These are phyloP conservation scores for Scopus umbretta DNA, from an alignment of 2,113 vertebrate genomes.

Conservation along the genomic window DNA sequence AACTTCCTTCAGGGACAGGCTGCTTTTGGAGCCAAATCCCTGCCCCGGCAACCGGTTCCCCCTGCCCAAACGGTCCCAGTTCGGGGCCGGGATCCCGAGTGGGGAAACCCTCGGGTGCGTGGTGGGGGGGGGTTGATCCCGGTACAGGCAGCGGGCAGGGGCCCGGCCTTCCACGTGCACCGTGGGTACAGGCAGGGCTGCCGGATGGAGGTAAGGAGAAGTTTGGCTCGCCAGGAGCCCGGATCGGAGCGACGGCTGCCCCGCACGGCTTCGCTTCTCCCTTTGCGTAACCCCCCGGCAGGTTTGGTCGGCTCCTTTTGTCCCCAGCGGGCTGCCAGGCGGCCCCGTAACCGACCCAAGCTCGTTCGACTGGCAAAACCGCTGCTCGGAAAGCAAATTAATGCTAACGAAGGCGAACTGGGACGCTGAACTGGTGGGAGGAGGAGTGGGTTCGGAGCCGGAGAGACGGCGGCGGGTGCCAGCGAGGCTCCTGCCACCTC, in stretches of 20 bases:
- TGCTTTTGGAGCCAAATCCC: background rate
- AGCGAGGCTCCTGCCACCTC: background rate
- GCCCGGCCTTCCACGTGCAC: background rate
- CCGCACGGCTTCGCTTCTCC: background rate
- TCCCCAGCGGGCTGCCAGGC: background rate
- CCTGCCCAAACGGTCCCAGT: accelerated
- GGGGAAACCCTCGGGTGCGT: too few relatives aligned
- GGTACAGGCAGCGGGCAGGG: background rate
- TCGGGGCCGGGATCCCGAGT: background rate
- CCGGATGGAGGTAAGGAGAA: background rate
- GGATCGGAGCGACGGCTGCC: accelerated
- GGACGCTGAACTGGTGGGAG: background rate
- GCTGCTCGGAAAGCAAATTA: background rate
- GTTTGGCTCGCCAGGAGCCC: background rate
- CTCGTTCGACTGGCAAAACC: background rate
- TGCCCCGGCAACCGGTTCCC: accelerated
- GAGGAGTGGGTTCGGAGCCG: background rate
- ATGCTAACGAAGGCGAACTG: background rate
- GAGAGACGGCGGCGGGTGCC: background rate
- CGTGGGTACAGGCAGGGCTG: background rate
- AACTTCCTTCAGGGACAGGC: background rate
- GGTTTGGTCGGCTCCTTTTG: background rate
- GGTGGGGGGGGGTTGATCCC: background rate
- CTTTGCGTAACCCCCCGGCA: background rate
- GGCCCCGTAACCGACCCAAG: background rate